phyloP scores from a whole-genome alignment of 1,140 invertebrate species.

The Hydropsyche tenuis region DNA sequence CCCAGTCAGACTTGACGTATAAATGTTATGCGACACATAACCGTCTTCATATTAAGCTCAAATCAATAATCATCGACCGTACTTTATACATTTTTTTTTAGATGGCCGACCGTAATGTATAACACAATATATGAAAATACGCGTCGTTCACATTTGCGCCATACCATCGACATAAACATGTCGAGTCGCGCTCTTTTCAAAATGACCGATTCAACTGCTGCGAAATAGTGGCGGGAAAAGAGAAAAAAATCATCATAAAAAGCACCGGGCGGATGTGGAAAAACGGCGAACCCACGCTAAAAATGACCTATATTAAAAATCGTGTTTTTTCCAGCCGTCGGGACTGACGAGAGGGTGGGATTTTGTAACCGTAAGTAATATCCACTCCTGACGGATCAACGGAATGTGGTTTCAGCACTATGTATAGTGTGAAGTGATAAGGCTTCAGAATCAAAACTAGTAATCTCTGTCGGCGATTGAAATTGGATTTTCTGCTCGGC shows the following conservation, averaged over 20 bases:
- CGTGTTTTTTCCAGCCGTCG: neutral
- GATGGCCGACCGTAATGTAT: too few relatives aligned
- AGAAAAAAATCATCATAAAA: slow-evolving; percentile 44
- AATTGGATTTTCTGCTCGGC: too few relatives aligned
- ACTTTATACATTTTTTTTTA: too few relatives aligned
- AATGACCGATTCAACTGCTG: slow-evolving; percentile 43
- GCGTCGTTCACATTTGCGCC: neutral
- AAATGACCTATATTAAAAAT: slow-evolving; percentile 24
- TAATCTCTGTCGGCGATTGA: too few relatives aligned
- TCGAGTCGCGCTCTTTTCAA: slow-evolving; percentile 43
- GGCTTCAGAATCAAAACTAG: too few relatives aligned
- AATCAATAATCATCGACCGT: too few relatives aligned
- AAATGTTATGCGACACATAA: too few relatives aligned
- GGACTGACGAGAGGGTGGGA: neutral
- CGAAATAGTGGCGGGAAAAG: slow-evolving; percentile 34
- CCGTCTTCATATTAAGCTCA: too few relatives aligned
- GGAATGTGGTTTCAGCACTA: too few relatives aligned
- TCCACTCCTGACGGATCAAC: neutral
- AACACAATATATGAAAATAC: too few relatives aligned
- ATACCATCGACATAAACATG: slow-evolving; percentile 41
- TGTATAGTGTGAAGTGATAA: too few relatives aligned
- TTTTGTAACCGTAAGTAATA: slow-evolving; percentile 20
- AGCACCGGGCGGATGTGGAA: slow-evolving; percentile 22
- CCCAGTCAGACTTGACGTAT: too few relatives aligned
- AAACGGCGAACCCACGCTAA: slow-evolving; percentile 15